These are phyloP conservation scores for Tachysurus vachellii DNA, from an alignment of 2,113 vertebrate species.

Conservation along the genomic window DNA sequence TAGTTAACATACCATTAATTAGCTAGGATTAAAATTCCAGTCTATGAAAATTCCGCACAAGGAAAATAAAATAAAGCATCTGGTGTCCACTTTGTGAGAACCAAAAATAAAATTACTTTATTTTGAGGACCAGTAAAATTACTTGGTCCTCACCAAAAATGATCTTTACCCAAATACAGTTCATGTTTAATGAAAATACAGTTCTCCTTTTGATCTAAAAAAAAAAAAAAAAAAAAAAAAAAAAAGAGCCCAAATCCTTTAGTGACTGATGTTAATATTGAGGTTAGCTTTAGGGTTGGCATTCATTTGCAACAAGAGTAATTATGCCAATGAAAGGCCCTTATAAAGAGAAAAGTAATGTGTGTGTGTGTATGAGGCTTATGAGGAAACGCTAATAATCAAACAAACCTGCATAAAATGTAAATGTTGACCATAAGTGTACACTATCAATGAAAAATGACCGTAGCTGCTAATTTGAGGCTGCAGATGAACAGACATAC, in stretches of 20 bases:
- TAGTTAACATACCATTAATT: neutral
- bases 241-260: no score
- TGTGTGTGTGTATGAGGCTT: neutral
- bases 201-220: no score
- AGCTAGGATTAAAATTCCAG: neutral
- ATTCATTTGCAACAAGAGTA: neutral
- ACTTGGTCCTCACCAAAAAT: neutral
- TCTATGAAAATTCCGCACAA: neutral
- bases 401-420: constrained; percentile 46
- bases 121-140: no score
- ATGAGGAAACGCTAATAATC: constrained; percentile 38
- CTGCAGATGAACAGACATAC: constrained; percentile 45
- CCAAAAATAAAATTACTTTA: neutral
- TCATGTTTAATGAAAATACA: no score
- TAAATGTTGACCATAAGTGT: constrained; percentile 46
- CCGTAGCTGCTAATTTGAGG: constrained; percentile 32
- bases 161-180: neutral
- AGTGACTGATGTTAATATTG: neutral
- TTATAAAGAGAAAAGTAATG: neutral
- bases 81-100: neutral
- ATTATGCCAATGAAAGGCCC: neutral
- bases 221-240: neutral
- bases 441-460: constrained; percentile 41
- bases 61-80: neutral
- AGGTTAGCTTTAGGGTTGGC: neutral